These are phyloP conservation scores for Herminia tarsipennalis DNA, from an alignment of 2,888 invertebrate genomes.

Conservation along the genomic window DNA sequence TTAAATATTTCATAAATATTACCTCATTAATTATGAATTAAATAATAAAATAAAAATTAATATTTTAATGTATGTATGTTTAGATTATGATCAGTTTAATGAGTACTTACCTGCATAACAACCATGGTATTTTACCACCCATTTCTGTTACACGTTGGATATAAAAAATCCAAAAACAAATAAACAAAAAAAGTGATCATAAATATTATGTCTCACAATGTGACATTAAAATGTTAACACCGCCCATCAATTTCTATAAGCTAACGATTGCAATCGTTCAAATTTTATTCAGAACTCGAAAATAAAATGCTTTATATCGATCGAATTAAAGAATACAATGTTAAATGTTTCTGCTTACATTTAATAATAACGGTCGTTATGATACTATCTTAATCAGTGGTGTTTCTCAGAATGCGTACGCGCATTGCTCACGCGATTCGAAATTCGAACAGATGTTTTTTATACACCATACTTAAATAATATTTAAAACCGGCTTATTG, in stretches of 20 bases:
- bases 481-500: too few species aligned
- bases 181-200: too few species aligned
- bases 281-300: slow-evolving; percentile 3
- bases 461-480: neutral
- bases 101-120: too few species aligned
- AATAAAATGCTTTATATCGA: slow-evolving; percentile 32
- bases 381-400: slow-evolving; percentile 65
- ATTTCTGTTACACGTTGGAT: too few species aligned
- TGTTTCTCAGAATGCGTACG: slow-evolving; percentile 48
- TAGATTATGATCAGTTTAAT: too few species aligned
- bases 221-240: neutral
- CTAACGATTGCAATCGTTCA: slow-evolving; percentile 2
- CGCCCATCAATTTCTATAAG: too few species aligned
- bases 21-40: too few species aligned
- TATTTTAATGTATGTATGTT: too few species aligned
- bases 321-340: slow-evolving; percentile 54
- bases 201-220: neutral
- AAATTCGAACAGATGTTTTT: slow-evolving; percentile 33
- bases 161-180: too few species aligned
- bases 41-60: too few species aligned
- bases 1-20: too few species aligned
- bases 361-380: slow-evolving; percentile 54
- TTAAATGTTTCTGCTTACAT: slow-evolving; percentile 48
- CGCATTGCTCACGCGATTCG: slow-evolving; percentile 45
- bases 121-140: too few species aligned